These are phyloP conservation scores for Alentia gelatinosa DNA, from an alignment of 2,888 invertebrate genomes.

Conservation along the genomic window DNA sequence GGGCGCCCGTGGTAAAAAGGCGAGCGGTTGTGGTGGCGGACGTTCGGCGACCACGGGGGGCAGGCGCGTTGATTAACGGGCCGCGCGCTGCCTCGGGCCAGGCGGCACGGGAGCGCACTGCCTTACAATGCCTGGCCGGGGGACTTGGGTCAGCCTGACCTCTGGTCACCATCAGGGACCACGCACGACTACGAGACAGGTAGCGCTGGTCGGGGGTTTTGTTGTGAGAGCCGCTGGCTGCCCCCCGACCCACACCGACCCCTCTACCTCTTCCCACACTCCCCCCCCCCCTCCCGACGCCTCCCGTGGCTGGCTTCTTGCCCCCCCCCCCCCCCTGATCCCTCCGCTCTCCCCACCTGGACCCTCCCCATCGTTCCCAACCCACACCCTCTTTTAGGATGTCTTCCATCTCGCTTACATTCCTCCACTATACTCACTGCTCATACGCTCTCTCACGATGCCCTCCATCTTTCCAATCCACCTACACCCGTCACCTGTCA, in stretches of 20 bases:
- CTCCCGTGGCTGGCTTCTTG: not conserved
- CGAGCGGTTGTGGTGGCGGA: too few relatives aligned
- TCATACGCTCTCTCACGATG: too few relatives aligned
- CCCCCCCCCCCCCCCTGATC: not conserved
- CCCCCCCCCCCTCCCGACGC: not conserved
- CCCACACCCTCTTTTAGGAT: too few relatives aligned
- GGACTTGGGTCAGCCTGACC: not conserved
- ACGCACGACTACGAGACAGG: conserved; percentile 9
- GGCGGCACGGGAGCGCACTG: not conserved
- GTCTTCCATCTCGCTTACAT: too few relatives aligned
- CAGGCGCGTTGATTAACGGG: not conserved
- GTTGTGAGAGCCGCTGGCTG: not conserved
- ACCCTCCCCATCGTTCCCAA: too few relatives aligned
- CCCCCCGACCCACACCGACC: not conserved
- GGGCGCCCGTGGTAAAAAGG: not conserved
- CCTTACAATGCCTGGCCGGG: not conserved
- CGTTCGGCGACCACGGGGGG: not conserved
- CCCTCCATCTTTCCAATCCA: too few relatives aligned
- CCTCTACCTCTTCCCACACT: not conserved
- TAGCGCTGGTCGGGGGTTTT: not conserved
- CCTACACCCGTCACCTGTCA: too few relatives aligned
- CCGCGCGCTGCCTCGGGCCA: not conserved
- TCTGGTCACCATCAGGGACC: not conserved
- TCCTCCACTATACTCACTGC: too few relatives aligned
- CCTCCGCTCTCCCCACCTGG: too few relatives aligned